Conservation (phyloP, 1,140 invertebrate species). For the Dendrolimus kikuchii region DNA sequence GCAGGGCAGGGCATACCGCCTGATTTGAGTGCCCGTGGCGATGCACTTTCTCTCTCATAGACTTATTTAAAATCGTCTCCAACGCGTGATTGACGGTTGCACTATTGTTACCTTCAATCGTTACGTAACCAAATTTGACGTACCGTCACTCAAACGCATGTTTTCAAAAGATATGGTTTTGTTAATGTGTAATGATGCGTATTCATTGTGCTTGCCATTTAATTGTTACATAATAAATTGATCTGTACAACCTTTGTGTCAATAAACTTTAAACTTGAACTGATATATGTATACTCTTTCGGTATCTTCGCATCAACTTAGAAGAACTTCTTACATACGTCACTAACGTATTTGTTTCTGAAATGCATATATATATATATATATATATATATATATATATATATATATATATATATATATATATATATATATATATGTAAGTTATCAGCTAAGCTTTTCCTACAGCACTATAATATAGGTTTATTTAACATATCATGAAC, state of each 20-base stretch:
- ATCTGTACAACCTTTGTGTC: constrained; percentile 38
- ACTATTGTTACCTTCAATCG: constrained; percentile 47
- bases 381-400: too few species aligned
- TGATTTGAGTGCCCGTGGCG: constrained; percentile 34
- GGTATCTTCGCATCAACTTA: too few species aligned
- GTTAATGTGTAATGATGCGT: constrained; percentile 61
- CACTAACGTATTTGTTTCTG: too few species aligned
- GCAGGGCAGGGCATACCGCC: constrained; percentile 19
- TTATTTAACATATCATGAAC: too few species aligned
- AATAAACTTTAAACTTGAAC: constrained; percentile 21
- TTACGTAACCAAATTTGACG: constrained; percentile 59
- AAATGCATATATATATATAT: too few species aligned
- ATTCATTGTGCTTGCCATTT: constrained; percentile 62
- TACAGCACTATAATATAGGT: too few species aligned
- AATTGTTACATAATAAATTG: constrained; percentile 54
- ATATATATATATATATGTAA: too few species aligned
- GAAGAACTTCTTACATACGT: too few species aligned
- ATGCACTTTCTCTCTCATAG: constrained; percentile 54
- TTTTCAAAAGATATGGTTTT: constrained; percentile 54
- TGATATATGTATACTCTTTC: too few species aligned
- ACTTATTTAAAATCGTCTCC: constrained; percentile 67
- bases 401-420: too few species aligned
- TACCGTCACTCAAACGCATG: constrained; percentile 56
- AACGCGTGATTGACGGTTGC: constrained; percentile 50
- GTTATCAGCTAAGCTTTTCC: too few species aligned